These are phyloP conservation scores for Phoxinus phoxinus DNA, from an alignment of 2,113 vertebrate genomes.

Conservation along the genomic window DNA sequence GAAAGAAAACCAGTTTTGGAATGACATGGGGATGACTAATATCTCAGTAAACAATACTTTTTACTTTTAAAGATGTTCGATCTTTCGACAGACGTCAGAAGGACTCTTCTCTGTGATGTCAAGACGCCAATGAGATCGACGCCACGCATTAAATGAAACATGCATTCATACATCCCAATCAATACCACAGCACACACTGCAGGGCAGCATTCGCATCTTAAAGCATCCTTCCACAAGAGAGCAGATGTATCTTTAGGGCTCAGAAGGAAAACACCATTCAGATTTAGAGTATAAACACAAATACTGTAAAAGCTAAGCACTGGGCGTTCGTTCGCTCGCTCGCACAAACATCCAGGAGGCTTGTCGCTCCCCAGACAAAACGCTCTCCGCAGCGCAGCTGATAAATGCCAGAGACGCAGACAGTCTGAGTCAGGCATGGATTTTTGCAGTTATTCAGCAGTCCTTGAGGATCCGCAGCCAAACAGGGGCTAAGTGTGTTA, in stretches of 20 bases:
- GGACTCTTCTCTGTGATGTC: constrained; percentile 45
- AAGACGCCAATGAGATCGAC: constrained; percentile 54
- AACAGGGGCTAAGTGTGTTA: constrained; percentile 49
- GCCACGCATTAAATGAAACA: constrained; percentile 41
- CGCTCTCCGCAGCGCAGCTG: constrained; percentile 33
- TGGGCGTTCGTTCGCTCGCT: constrained; percentile 28
- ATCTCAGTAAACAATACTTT: background rate
- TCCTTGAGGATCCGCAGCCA: constrained; percentile 40
- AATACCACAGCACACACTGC: constrained; percentile 49
- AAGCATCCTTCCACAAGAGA: constrained; percentile 26
- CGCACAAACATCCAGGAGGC: constrained; percentile 50
- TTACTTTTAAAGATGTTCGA: background rate
- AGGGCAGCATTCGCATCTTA: constrained; percentile 35
- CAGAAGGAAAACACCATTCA: constrained; percentile 30
- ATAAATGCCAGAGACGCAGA: constrained; percentile 56
- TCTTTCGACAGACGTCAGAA: background rate
- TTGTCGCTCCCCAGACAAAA: constrained; percentile 49
- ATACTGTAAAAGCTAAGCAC: constrained; percentile 8
- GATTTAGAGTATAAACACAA: constrained; percentile 29
- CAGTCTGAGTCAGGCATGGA: constrained; percentile 44
- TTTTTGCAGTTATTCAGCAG: constrained; percentile 40
- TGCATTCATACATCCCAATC: constrained; percentile 57
- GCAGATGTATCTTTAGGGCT: constrained; percentile 16
- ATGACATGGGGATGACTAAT: background rate
- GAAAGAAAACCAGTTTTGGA: background rate